Percentiles rank a stretch among this genome's conserved stretches.
Conservation (phyloP, 2,113 vertebrate genomes). For the Zootoca vivipara region DNA sequence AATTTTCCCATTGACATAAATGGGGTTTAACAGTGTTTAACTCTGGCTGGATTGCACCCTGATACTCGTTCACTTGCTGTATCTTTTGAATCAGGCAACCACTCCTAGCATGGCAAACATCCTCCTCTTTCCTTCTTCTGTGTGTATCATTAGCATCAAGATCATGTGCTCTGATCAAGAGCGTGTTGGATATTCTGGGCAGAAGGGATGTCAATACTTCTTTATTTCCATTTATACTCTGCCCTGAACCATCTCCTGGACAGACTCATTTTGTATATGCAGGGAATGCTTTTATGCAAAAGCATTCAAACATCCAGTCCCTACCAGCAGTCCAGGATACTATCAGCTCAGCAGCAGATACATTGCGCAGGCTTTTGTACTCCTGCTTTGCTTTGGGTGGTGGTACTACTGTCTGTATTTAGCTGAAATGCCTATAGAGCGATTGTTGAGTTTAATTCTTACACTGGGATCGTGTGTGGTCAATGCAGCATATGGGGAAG, state of each 20-base stretch:
- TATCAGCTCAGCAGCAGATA: neutral
- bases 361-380: neutral
- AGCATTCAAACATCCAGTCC: neutral
- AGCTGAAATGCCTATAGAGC: neutral
- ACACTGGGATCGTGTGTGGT: slow-evolving; percentile 1
- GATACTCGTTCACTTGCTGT: neutral
- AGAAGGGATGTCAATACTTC: neutral
- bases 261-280: neutral
- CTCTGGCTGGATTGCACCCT: neutral
- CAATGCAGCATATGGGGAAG: slow-evolving; percentile 7
- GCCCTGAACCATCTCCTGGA: neutral
- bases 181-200: neutral
- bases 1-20: neutral
- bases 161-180: neutral
- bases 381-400: neutral
- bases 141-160: neutral
- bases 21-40: neutral
- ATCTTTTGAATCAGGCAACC: neutral
- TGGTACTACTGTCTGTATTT: neutral
- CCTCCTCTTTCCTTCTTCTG: neutral
- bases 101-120: neutral
- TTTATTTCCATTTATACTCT: neutral
- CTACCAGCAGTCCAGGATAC: neutral
- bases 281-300: neutral
- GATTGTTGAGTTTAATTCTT: neutral